Conservation (phyloP, 2,113 vertebrate species). For the Mobula birostris region DNA sequence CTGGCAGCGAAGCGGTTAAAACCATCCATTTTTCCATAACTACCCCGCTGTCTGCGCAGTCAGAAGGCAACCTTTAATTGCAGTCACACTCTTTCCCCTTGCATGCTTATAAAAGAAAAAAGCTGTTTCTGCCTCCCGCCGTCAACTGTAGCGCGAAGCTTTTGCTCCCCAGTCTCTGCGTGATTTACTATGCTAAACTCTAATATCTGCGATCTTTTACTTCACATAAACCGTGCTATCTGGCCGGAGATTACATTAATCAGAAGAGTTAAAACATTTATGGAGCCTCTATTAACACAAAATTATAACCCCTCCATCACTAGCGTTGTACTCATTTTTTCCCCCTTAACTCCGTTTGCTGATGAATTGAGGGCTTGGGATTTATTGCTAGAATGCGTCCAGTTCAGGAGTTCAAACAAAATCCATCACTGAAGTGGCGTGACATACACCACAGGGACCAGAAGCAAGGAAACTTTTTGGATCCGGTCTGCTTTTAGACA, state of each 20-base stretch:
- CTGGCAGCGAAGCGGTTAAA: not conserved
- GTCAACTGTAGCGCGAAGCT: not conserved
- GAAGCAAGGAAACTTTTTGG: slow-evolving; percentile 30
- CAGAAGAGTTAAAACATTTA: slow-evolving; percentile 28
- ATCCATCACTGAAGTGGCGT: slow-evolving; percentile 32
- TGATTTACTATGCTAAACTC: slow-evolving; percentile 25
- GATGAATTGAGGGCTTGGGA: slow-evolving; percentile 32
- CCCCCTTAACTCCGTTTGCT: not conserved
- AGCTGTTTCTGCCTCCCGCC: not conserved
- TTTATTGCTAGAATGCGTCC: slow-evolving; percentile 32
- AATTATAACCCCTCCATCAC: slow-evolving; percentile 24
- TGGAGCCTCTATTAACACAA: slow-evolving; percentile 23
- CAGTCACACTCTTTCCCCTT: not conserved
- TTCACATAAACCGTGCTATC: slow-evolving; percentile 17
- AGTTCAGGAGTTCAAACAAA: slow-evolving; percentile 36
- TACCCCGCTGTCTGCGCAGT: not conserved
- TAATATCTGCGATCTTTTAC: slow-evolving; percentile 17
- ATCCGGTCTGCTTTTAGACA: slow-evolving; percentile 35
- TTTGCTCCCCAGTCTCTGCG: not conserved
- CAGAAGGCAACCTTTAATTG: not conserved
- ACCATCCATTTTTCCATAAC: not conserved
- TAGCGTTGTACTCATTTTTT: not conserved
- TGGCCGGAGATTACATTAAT: slow-evolving; percentile 30
- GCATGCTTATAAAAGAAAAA: not conserved
- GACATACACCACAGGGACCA: slow-evolving; percentile 32